Conservation (phyloP, 2,113 vertebrate genomes). For the Phaethon lepturus region DNA sequence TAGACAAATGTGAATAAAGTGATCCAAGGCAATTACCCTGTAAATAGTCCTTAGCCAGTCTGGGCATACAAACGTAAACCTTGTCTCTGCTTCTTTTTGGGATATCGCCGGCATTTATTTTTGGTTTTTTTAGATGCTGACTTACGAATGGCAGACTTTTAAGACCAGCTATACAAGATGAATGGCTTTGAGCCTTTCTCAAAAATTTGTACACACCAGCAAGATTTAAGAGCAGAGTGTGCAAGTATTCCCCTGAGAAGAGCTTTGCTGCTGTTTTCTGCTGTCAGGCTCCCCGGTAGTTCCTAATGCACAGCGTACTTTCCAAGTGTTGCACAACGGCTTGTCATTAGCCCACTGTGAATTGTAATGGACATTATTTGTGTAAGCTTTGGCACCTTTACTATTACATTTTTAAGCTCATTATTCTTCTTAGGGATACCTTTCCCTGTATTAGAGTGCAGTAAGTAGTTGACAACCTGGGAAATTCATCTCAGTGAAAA, state of each 20-base stretch:
- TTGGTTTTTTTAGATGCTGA: background rate
- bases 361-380: background rate
- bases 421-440: background rate
- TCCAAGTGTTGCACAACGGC: background rate
- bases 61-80: background rate
- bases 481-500: background rate
- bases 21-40: background rate
- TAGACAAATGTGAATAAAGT: too few species aligned
- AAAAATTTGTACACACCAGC: background rate
- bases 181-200: background rate
- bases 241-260: background rate
- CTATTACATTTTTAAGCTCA: background rate
- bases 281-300: background rate
- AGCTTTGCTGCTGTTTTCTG: background rate
- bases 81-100: background rate
- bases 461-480: background rate
- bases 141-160: background rate
- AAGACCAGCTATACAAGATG: background rate
- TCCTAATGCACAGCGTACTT: background rate
- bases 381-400: background rate
- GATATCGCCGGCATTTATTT: background rate
- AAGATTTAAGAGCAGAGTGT: background rate
- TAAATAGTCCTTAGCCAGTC: background rate
- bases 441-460: background rate
- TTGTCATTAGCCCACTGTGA: conserved; percentile 20